phyloP scores from a whole-genome alignment of 2,888 invertebrate species.

The Pachycephus smyrnensis region DNA sequence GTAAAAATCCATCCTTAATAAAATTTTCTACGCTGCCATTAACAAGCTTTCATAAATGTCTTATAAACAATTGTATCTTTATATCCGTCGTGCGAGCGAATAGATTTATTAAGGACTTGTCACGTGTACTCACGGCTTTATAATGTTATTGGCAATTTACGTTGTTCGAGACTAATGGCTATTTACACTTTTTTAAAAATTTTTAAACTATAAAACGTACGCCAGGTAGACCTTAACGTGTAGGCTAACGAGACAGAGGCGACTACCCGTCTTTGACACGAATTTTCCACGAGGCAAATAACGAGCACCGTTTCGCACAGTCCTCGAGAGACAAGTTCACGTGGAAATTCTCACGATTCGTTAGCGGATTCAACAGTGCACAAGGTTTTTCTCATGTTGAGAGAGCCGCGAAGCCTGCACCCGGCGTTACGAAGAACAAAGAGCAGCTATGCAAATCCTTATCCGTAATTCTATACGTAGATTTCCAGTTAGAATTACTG shows the following conservation, averaged over 20 bases:
- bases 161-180: background rate
- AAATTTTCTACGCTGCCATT: background rate
- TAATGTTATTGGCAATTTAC: background rate
- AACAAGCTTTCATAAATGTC: background rate
- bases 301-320: background rate
- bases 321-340: background rate
- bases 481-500: background rate
- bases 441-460: background rate
- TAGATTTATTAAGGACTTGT: background rate
- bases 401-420: background rate
- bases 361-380: background rate
- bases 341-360: background rate
- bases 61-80: background rate
- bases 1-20: background rate
- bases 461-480: slow-evolving; percentile 5
- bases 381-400: background rate
- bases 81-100: background rate
- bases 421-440: background rate
- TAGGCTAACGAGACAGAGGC: background rate
- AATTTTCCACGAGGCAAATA: background rate
- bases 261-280: background rate
- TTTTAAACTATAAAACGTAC: no score
- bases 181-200: background rate
- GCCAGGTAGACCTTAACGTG: background rate
- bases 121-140: background rate